These are phyloP conservation scores for Thysanoteuthis rhombus DNA, from an alignment of 2,888 invertebrate species.

Conservation along the genomic window DNA sequence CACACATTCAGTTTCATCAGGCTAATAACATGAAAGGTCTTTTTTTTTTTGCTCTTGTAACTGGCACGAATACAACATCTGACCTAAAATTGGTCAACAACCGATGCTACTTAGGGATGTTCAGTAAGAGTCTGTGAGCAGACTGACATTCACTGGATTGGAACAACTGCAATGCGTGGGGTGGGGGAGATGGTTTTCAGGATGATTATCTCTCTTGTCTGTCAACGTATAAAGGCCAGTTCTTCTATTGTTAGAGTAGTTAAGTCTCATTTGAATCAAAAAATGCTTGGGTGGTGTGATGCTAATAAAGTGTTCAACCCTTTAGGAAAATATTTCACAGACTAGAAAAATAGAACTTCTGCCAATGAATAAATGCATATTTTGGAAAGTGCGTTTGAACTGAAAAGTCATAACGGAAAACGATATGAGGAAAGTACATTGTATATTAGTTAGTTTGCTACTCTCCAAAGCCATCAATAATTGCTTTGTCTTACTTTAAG, in stretches of 20 bases:
- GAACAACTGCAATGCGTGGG: background rate
- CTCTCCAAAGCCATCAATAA: background rate
- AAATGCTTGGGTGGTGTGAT: background rate
- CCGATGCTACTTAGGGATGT: background rate
- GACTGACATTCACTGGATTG: background rate
- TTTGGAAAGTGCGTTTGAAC: background rate
- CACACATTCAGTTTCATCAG: background rate
- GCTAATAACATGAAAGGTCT: background rate
- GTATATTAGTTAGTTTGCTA: background rate
- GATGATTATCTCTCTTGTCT: slow-evolving; percentile 12
- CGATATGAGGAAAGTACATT: background rate
- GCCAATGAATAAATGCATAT: background rate
- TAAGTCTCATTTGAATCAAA: background rate
- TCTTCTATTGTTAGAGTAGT: background rate
- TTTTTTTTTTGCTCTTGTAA: background rate
- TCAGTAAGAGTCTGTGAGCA: background rate
- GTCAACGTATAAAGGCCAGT: background rate
- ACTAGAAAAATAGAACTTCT: background rate
- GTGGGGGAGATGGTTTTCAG: background rate
- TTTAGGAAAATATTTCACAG: background rate
- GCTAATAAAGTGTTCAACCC: background rate
- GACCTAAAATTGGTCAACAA: background rate
- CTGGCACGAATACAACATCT: background rate
- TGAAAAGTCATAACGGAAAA: background rate
- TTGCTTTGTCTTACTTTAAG: too few species aligned